Percentiles rank a stretch among this genome's conserved stretches.
Evolutionary conservation across 1,140 invertebrate genomes (phyloP).

Genomic region (Aphidius ervi): DNA sequence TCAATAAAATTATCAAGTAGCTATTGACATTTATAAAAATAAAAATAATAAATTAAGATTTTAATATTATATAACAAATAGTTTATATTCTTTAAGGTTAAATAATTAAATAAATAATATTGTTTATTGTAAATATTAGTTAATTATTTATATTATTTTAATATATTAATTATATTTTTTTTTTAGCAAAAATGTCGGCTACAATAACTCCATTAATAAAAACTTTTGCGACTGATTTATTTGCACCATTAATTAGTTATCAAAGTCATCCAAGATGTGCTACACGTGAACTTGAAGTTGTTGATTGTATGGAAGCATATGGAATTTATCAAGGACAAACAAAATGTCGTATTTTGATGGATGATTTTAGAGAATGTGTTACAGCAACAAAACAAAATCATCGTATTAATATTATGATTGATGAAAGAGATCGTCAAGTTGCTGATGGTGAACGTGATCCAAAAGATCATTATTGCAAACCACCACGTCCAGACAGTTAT

Average conservation of each 20-base stretch:
- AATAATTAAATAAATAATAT: too few species aligned
- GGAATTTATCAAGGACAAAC: slow-evolving; percentile 56
- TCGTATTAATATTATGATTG: slow-evolving; percentile 49
- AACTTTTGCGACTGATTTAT: slow-evolving; percentile 65
- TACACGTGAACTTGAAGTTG: slow-evolving; percentile 61
- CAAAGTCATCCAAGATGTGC: slow-evolving; percentile 61
- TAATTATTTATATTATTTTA: too few species aligned
- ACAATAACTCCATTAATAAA: slow-evolving; percentile 56
- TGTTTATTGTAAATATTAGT: too few species aligned
- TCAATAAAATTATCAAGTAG: too few species aligned
- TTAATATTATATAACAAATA: too few species aligned
- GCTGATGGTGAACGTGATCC: slow-evolving; percentile 8
- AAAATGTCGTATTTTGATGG: slow-evolving; percentile 59
- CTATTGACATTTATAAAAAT: too few species aligned
- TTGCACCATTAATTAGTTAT: slow-evolving; percentile 58
- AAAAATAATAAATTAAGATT: too few species aligned
- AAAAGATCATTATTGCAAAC: neutral
- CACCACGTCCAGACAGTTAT: slow-evolving; percentile 9
- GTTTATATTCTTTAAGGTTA: too few species aligned
- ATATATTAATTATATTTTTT: too few species aligned
- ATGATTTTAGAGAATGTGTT: slow-evolving; percentile 66
- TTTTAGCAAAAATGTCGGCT: neutral
- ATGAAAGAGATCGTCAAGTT: slow-evolving; percentile 56
- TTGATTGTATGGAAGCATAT: slow-evolving; percentile 73
- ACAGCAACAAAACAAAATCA: slow-evolving; percentile 56